phyloP scores from a whole-genome alignment of 2,797 vertebrate genomes.

The Graptemys geographica region DNA sequence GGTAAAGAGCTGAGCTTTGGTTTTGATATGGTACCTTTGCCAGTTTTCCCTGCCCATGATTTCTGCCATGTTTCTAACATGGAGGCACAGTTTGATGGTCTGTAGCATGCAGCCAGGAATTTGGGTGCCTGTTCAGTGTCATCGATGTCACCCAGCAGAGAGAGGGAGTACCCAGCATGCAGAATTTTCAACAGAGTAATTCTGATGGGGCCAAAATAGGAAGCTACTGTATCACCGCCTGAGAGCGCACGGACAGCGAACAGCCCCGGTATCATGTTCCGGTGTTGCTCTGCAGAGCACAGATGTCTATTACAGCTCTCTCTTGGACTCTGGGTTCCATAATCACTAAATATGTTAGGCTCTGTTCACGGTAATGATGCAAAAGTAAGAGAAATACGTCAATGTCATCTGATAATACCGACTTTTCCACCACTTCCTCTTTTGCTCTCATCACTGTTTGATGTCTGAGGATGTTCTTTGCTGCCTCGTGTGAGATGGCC shows the following conservation, averaged over 20 bases:
- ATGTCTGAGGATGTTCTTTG: neutral
- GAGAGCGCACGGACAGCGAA: neutral
- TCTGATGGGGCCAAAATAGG: neutral
- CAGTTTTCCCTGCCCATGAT: too few species aligned
- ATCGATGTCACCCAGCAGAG: too few species aligned
- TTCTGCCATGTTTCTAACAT: too few species aligned
- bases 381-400: neutral
- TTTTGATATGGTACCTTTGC: too few species aligned
- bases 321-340: neutral
- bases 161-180: neutral
- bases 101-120: too few species aligned
- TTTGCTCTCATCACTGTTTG: neutral
- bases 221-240: neutral
- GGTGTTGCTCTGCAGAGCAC: neutral
- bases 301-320: neutral
- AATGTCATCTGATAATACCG: neutral
- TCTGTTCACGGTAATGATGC: neutral
- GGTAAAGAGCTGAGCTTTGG: too few species aligned
- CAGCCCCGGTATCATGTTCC: rapidly evolving
- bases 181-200: neutral
- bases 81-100: too few species aligned
- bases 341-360: neutral
- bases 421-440: neutral
- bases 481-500: neutral
- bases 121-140: too few species aligned